A percentile compares a stretch with the other conserved stretches of the same genome.
phyloP scores from a whole-genome alignment of 2,797 vertebrate genomes.

The Champsocephalus esox region DNA sequence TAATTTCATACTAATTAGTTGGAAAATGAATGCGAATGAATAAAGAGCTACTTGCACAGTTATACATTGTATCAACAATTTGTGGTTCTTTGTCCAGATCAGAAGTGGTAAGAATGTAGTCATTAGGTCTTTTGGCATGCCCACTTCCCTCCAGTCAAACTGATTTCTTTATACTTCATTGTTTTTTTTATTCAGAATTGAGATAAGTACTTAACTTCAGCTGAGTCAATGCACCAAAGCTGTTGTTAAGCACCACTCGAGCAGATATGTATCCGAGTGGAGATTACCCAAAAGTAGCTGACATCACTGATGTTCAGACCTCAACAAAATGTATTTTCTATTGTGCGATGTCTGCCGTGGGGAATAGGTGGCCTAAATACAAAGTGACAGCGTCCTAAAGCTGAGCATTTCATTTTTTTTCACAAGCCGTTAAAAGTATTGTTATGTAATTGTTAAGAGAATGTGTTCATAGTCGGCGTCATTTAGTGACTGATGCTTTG shows the following conservation, averaged over 20 bases:
- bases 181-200: conserved; percentile 44
- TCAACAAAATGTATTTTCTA: conserved; percentile 27
- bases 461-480: not conserved
- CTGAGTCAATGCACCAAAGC: conserved; percentile 43
- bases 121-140: conserved; percentile 31
- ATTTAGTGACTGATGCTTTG: not conserved
- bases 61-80: conserved; percentile 30
- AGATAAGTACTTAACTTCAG: conserved; percentile 41
- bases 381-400: conserved; percentile 14
- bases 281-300: conserved; percentile 56
- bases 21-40: conserved; percentile 49
- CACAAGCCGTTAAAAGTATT: conserved; percentile 22
- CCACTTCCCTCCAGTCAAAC: conserved; percentile 27
- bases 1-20: conserved; percentile 38
- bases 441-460: conserved; percentile 23
- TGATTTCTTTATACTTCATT: conserved; percentile 45
- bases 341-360: conserved; percentile 36
- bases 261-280: conserved; percentile 42
- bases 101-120: conserved; percentile 38
- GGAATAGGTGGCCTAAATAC: conserved; percentile 56
- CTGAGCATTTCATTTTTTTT: not conserved
- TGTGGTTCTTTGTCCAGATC: conserved; percentile 32
- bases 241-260: conserved; percentile 49
- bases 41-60: conserved; percentile 28
- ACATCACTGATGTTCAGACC: conserved; percentile 39